These are phyloP conservation scores for Somateria mollissima DNA, from an alignment of 2,797 vertebrate species.

Conservation along the genomic window DNA sequence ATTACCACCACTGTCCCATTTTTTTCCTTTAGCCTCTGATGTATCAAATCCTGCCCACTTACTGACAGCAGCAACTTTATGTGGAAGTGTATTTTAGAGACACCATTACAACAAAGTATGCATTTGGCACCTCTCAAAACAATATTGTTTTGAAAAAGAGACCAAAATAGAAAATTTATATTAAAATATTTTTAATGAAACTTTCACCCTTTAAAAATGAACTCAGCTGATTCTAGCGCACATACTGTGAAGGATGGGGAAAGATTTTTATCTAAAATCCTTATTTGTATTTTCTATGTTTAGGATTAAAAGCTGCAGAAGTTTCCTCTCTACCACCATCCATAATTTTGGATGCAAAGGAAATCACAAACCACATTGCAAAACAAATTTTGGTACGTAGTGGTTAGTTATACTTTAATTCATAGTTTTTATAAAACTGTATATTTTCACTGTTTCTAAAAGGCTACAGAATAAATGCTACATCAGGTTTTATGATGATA, in stretches of 20 bases:
- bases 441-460: not conserved
- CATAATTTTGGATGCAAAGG: slow-evolving; percentile 88
- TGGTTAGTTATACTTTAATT: not conserved
- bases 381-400: slow-evolving; percentile 87
- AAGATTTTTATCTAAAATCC: not conserved
- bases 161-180: not conserved
- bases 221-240: not conserved
- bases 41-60: not conserved
- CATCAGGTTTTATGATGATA: not conserved
- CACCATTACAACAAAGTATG: not conserved
- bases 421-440: not conserved
- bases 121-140: not conserved
- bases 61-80: not conserved
- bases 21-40: not conserved
- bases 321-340: slow-evolving; percentile 87
- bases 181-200: not conserved
- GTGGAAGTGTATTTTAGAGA: not conserved
- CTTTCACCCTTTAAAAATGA: not conserved
- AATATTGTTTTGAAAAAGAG: not conserved
- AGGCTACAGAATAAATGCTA: not conserved
- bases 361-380: slow-evolving; percentile 83
- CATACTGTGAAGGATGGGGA: not conserved
- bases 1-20: not conserved
- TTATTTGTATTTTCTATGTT: slow-evolving; percentile 44
- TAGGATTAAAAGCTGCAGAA: slow-evolving; percentile 94